These are phyloP conservation scores for Harpagifer antarcticus DNA, from an alignment of 2,797 vertebrate species.

Conservation along the genomic window DNA sequence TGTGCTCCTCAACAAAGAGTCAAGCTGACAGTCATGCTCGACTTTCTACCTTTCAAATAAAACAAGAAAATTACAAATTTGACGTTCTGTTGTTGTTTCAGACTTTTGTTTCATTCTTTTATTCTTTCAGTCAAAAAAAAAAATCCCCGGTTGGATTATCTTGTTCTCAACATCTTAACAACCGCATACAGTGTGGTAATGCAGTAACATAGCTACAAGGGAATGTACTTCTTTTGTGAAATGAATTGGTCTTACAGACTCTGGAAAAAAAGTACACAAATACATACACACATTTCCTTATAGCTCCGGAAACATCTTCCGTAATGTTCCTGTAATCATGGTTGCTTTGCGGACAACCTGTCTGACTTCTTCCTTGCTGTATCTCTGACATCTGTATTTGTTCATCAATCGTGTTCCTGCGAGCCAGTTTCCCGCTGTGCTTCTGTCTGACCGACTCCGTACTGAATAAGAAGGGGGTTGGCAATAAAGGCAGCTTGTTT, in stretches of 20 bases:
- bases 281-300: too few relatives aligned
- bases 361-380: too few relatives aligned
- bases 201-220: neutral
- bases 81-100: neutral
- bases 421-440: slow-evolving; percentile 10
- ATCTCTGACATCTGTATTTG: too few relatives aligned
- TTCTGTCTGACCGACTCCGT: slow-evolving; percentile 44
- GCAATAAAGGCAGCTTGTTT: slow-evolving; percentile 15
- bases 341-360: neutral
- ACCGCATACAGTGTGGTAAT: neutral
- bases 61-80: neutral
- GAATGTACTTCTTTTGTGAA: neutral
- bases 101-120: neutral
- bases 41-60: slow-evolving; percentile 8
- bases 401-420: neutral
- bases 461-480: slow-evolving; percentile 38
- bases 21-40: slow-evolving; percentile 40
- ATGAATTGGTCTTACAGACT: neutral
- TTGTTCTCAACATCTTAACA: slow-evolving; percentile 5
- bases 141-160: neutral
- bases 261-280: neutral
- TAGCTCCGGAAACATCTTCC: too few relatives aligned
- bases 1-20: slow-evolving; percentile 43
- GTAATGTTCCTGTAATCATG: too few relatives aligned
- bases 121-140: neutral